Base-by-base conservation (phyloP, 2,888 invertebrate species). In the Chironomus tentans region DNA sequence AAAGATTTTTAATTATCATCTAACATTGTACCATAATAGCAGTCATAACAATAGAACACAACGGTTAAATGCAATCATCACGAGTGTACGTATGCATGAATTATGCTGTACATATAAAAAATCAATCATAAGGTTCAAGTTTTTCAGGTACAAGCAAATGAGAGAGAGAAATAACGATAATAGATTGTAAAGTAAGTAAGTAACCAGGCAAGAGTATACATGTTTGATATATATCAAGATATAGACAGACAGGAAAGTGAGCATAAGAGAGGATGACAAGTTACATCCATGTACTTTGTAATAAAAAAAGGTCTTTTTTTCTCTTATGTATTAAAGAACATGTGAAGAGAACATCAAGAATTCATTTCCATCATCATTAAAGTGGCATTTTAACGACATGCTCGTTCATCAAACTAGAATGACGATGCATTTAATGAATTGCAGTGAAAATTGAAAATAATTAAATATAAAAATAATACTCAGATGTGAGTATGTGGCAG, bases 341-440 rank as follows among this genome's bases (percentile, higher is more conserved):
- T 15, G 18, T n/a, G 7, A 56, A 56, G 56, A 56, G 15, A 56
- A 56, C 7, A 56, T 18, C 56, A 56, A 56, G 56, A 38, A 38
- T 38, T 38, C 38, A 56, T 56, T 70, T 70, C 38, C 72, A 72
- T 72, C 72, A 72, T 72, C 62, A 72, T 72, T 72, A 72, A 72
- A 28, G 50, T 62, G 46, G 72, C 62, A 72, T 72, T 72, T 72
- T 38, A 72, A 72, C 72, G 72, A 72, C 65, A 65, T 46, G 46
- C 62, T 28, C 56, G 65, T 72, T 61, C 61, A 61, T 62, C 62
- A 72, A 72, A 22, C 62, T 50, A n/a, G 24, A 65, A 13, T 12
- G 13, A 65, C 13, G 15, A 18, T 24, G 47, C 13, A 50, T 61
- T 72, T 28, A 61, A 72, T 72, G 61, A 62, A 72, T 70, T 70